These are phyloP conservation scores for Capitulum mitella DNA, from an alignment of 2,888 invertebrate genomes.

Conservation along the genomic window DNA sequence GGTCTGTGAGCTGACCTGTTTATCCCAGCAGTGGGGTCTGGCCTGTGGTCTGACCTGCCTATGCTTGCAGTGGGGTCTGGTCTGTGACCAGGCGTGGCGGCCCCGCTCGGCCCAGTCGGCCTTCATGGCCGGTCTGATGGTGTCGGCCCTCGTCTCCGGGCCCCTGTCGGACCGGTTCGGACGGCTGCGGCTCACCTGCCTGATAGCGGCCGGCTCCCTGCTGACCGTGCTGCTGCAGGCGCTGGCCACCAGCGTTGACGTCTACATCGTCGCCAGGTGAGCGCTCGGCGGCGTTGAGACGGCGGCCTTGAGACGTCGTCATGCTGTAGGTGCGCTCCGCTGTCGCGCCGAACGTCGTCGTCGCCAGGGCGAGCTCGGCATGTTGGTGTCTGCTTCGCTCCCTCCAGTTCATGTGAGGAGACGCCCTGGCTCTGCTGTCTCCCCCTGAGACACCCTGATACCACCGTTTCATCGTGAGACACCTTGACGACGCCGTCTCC, in stretches of 20 bases:
- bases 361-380: no score
- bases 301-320: no score
- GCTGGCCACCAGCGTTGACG: not conserved
- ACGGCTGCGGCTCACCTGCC: not conserved
- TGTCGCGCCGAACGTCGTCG: no score
- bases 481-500: no score
- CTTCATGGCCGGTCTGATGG: constrained; percentile 14
- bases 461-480: no score
- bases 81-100: constrained; percentile 16
- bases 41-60: not conserved
- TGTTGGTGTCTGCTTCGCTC: no score
- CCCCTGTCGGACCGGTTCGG: constrained; percentile 11
- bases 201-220: not conserved
- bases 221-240: not conserved
- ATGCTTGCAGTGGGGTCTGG: not conserved
- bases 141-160: not conserved
- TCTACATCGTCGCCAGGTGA: constrained; percentile 14
- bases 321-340: no score
- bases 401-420: no score
- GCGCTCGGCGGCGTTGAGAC: no score
- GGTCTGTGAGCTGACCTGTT: not conserved
- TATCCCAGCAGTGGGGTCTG: not conserved
- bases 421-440: no score
- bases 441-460: no score
- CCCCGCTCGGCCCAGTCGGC: constrained; percentile 22